Evolutionary conservation across 2,113 vertebrate genomes (phyloP), one percentile per base, ranked within the genome.

Genomic region (Murina feae): DNA sequence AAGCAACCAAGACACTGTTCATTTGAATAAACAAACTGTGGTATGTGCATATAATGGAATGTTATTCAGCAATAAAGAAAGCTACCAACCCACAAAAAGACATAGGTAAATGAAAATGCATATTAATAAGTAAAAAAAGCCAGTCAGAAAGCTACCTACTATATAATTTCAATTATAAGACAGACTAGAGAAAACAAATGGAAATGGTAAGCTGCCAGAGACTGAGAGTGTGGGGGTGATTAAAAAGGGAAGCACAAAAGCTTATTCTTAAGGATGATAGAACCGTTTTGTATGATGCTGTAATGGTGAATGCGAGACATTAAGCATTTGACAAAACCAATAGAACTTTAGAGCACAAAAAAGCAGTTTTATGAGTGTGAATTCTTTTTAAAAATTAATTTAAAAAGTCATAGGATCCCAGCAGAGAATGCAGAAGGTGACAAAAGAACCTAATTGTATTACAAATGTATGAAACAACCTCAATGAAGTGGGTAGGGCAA

Each of bases 391-490:
- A 87, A 69, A 78, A 84, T 78, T 17, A 20, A 32, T 72, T 89
- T 85, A 74, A 13, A 21, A 90, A 32, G 17, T 66, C 18, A 28
- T 10, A 49, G 44, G 21, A 51, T 75, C 32, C 35, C 60, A 82
- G 17, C 16, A 92, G 51, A 74, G 32, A 86, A 86, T 49, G 21
- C 37, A 66, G 14, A 5, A 39, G 55, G 23, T 72, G 58, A 17
- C 66, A 82, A 55, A 89, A 94, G 14, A 21, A 65, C 86, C 74
- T 83, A 83, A 87, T 44, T n/a, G 6, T 39, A 35, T 63, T 88
- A 55, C 30, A 93, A 91, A 65, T 51, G 11, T 37, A 82, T 53
- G 30, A 82, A 86, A 60, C 13, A 63, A 63, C 53, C 32, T 87
- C 76, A 86, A 10, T 55, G 53, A 79, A 6, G 5, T 44, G 1